These are phyloP conservation scores for Trichogramma dendrolimi DNA, from an alignment of 2,888 invertebrate species.

Conservation along the genomic window DNA sequence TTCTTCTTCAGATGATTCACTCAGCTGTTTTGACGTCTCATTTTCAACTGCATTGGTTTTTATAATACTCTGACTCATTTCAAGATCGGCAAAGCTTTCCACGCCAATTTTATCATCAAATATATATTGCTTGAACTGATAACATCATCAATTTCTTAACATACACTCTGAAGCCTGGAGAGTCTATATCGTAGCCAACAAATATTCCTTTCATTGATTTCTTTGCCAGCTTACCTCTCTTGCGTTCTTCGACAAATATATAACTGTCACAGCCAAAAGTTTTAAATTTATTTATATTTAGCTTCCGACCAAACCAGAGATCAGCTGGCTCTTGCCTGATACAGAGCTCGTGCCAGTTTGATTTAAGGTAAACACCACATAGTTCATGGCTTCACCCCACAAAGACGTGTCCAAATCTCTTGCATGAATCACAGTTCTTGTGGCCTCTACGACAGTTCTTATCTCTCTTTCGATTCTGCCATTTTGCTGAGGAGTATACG, in stretches of 20 bases:
- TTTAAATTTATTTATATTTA: constrained; percentile 19
- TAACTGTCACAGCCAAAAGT: constrained; percentile 33
- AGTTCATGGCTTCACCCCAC: constrained; percentile 36
- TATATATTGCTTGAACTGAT: constrained; percentile 31
- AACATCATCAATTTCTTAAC: constrained; percentile 26
- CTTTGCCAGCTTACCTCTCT: constrained; percentile 28
- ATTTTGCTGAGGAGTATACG: constrained; percentile 42
- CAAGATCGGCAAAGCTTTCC: background rate
- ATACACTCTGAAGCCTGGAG: constrained; percentile 30
- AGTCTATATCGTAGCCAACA: constrained; percentile 35
- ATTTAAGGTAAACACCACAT: constrained; percentile 31
- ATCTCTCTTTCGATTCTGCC: constrained; percentile 42
- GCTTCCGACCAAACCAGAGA: constrained; percentile 23
- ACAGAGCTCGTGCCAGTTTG: constrained; percentile 28
- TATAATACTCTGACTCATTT: too few relatives aligned
- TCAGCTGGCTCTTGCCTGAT: constrained; percentile 20
- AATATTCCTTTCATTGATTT: constrained; percentile 33
- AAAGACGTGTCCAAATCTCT: constrained; percentile 25
- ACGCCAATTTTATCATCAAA: background rate
- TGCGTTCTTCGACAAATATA: constrained; percentile 28
- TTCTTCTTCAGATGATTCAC: background rate
- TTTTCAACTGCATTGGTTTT: background rate
- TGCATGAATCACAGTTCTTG: constrained; percentile 34
- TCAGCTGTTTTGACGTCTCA: background rate
- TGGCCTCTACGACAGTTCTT: constrained; percentile 40